Percentiles rank a stretch among this genome's conserved stretches.
phyloP scores from a whole-genome alignment of 2,888 invertebrate genomes.

The Pocota personata region DNA sequence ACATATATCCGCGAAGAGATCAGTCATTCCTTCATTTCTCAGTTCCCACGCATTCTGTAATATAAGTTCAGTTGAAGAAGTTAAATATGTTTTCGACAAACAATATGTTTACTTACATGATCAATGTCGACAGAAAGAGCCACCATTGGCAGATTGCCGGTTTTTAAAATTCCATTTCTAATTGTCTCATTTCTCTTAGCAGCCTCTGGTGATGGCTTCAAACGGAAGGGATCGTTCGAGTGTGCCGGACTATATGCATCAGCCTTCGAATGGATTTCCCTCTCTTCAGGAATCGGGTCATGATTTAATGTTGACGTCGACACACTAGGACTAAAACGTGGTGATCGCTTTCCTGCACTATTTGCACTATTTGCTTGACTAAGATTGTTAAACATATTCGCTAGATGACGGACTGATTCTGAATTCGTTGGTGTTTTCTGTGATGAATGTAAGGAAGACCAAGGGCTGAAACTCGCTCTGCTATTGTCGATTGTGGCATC shows the following conservation, averaged over 20 bases:
- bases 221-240: constrained; percentile 77
- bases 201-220: constrained; percentile 78
- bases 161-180: constrained; percentile 79
- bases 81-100: constrained; percentile 3
- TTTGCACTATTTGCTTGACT: constrained; percentile 61
- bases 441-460: constrained; percentile 67
- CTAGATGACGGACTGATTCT: constrained; percentile 60
- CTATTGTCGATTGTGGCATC: constrained; percentile 62
- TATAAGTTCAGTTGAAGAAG: constrained; percentile 27
- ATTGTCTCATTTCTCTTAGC: constrained; percentile 79
- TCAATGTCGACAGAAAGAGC: constrained; percentile 88
- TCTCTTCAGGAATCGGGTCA: constrained; percentile 47
- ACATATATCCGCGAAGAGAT: constrained; percentile 72
- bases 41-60: constrained; percentile 87
- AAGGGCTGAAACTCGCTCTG: constrained; percentile 42
- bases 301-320: constrained; percentile 57
- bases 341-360: constrained; percentile 37
- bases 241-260: constrained; percentile 50
- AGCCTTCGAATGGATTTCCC: constrained; percentile 30
- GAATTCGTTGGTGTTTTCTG: constrained; percentile 70
- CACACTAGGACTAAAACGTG: constrained; percentile 59
- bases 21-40: constrained; percentile 71
- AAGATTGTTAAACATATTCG: constrained; percentile 67
- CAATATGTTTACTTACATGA: constrained; percentile 84
- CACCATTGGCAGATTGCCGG: constrained; percentile 79